Percentiles rank a stretch among this genome's conserved stretches.
Conservation (phyloP, 2,113 vertebrate species). For the Phalacrocorax aristotelis region DNA sequence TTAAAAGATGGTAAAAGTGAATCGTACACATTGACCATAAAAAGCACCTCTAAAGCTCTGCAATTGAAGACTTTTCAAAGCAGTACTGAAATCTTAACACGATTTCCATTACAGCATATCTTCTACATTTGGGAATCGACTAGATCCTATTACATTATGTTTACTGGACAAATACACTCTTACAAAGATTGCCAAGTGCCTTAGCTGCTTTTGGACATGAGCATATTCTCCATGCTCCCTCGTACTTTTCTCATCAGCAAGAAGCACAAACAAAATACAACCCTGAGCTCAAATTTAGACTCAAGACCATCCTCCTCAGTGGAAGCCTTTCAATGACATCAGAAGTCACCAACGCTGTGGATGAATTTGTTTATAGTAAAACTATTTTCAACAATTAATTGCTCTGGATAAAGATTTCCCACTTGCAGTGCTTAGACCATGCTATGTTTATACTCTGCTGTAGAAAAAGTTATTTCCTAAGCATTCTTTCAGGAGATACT, state of each 20-base stretch:
- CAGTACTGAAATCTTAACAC: neutral
- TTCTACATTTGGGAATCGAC: neutral
- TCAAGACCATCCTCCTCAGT: neutral
- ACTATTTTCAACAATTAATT: neutral
- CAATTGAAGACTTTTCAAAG: neutral
- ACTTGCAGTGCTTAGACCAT: neutral
- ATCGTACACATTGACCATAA: neutral
- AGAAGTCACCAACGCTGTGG: neutral
- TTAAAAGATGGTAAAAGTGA: neutral
- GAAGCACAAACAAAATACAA: neutral
- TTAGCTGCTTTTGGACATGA: neutral
- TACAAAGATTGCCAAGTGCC: neutral
- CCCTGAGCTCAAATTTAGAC: neutral
- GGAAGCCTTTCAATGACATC: neutral
- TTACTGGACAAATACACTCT: slow-evolving; percentile 24
- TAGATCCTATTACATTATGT: slow-evolving; percentile 17
- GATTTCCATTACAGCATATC: slow-evolving; percentile 14
- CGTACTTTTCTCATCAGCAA: neutral
- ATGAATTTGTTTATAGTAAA: neutral
- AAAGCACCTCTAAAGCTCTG: neutral
- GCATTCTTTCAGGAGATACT: neutral
- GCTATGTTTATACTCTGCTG: neutral
- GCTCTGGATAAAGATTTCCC: neutral
- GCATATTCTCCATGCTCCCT: neutral
- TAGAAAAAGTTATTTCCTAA: neutral